A percentile compares a stretch with the other conserved stretches of the same genome.
These are phyloP conservation scores for Lateolabrax maculatus DNA, from an alignment of 2,797 vertebrate species.

Conservation along the genomic window DNA sequence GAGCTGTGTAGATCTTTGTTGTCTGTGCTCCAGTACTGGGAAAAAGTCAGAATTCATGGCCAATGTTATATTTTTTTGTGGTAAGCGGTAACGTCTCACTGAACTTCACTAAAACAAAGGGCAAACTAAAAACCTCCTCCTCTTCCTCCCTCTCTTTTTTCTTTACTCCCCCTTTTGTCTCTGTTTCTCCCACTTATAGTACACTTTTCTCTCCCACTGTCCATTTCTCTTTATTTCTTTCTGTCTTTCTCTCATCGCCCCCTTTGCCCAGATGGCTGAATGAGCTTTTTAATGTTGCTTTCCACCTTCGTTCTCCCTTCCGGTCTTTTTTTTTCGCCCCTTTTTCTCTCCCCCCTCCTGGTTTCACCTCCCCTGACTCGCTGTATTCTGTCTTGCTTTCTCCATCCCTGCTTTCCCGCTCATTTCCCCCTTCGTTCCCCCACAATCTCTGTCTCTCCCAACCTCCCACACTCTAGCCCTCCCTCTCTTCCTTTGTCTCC, in stretches of 20 bases:
- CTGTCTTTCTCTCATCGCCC: conserved; percentile 44
- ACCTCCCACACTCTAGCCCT: conserved; percentile 66
- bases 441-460: conserved; percentile 62
- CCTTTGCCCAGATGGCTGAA: conserved; percentile 44
- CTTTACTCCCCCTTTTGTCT: conserved; percentile 31
- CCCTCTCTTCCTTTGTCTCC: conserved; percentile 81
- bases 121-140: conserved; percentile 23
- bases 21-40: background rate
- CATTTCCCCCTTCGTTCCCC: conserved; percentile 68
- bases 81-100: conserved; percentile 14
- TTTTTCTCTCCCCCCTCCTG: conserved; percentile 30
- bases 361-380: conserved; percentile 51
- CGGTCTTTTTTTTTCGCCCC: conserved; percentile 4
- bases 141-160: background rate
- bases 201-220: conserved; percentile 30
- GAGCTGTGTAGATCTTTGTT: background rate
- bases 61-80: background rate
- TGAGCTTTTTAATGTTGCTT: conserved; percentile 35
- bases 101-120: conserved; percentile 59
- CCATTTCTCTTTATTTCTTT: conserved; percentile 18
- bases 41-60: conserved; percentile 18
- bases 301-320: conserved; percentile 13
- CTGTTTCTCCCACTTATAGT: conserved; percentile 21
- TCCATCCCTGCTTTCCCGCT: conserved; percentile 77
- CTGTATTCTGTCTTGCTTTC: conserved; percentile 60